phyloP scores from a whole-genome alignment of 1,140 invertebrate genomes.

The Bombus pyrosoma region DNA sequence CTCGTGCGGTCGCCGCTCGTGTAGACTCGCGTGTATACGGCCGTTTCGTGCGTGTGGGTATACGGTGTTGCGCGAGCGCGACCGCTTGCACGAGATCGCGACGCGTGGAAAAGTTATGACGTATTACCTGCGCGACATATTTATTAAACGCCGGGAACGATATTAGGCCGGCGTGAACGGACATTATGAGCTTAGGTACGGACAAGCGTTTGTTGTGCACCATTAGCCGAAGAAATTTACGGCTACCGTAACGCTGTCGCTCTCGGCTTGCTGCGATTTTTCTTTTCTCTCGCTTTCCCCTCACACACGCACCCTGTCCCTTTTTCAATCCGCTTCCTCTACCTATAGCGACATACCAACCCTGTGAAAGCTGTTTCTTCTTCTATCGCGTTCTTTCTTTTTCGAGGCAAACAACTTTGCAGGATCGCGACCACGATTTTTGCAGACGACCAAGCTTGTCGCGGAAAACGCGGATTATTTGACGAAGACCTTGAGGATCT shows the following conservation, averaged over 20 bases:
- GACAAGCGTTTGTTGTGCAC: slow-evolving; percentile 73
- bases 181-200: slow-evolving; percentile 66
- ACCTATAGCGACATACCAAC: not conserved
- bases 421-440: not conserved
- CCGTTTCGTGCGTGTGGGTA: not conserved
- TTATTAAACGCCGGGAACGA: slow-evolving; percentile 72
- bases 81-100: slow-evolving; percentile 22
- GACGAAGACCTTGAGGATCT: slow-evolving; percentile 11
- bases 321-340: not conserved
- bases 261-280: slow-evolving; percentile 45
- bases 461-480: not conserved
- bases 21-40: not conserved
- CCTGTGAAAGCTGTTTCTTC: too few species aligned
- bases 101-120: slow-evolving; percentile 69
- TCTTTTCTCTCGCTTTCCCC: slow-evolving; percentile 1
- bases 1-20: not conserved
- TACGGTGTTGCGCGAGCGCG: not conserved
- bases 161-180: slow-evolving; percentile 75
- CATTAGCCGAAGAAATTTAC: slow-evolving; percentile 73
- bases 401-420: too few species aligned
- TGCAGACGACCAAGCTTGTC: not conserved
- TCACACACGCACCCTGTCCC: not conserved
- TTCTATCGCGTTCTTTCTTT: not conserved
- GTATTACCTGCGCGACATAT: slow-evolving; percentile 70
- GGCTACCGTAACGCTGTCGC: slow-evolving; percentile 57